Evolutionary conservation across 2,797 vertebrate species (phyloP), one percentile per base, ranked within the genome.

Genomic region (Amphiprion clarkii): DNA sequence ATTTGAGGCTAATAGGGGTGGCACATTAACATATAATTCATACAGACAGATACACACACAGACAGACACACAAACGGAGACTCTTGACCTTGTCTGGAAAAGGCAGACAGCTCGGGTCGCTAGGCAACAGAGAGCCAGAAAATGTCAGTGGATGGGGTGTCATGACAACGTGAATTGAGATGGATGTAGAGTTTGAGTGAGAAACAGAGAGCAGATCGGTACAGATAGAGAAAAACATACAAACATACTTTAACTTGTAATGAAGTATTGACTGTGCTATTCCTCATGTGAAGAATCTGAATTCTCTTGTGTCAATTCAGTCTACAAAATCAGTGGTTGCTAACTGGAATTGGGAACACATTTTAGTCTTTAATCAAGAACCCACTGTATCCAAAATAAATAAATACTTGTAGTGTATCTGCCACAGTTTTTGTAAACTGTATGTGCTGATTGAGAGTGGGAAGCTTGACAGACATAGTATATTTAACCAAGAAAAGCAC

Each of bases 61-160:
- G 31, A 57, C 25, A 27, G 12, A 19, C 39, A 52, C 31, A 56
- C 44, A 61, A 12, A 16, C 29, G 25, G 14, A 84, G 57, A 81
- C 72, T 69, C 52, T 69, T 89, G 86, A 92, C 85, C 91, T 87
- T 3, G 61, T 85, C 80, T 91, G 71, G 65, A 87, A 88, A 82
- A 79, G 63, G 71, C 67, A 86, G 90, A 86, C 60, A 58, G 78
- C 68, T 76, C 8, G 14, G 74, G 89, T 93, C 66, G 78, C 88
- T 85, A 91, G 39, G 93, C 87, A 93, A 93, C 90, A 74, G 72
- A 63, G 82, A 61, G 52, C 17, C 23, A 39, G 72, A 55, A 85
- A 87, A 83, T 85, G 76, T 83, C 78, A 81, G 58, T 65, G 61
- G 74, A 88, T 65, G 58, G 39, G 71, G 78, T 79, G 79, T 90